Evolutionary conservation across 2,113 vertebrate genomes (phyloP), one percentile per base, ranked within the genome.

Genomic region (Pteruthius melanotis): DNA sequence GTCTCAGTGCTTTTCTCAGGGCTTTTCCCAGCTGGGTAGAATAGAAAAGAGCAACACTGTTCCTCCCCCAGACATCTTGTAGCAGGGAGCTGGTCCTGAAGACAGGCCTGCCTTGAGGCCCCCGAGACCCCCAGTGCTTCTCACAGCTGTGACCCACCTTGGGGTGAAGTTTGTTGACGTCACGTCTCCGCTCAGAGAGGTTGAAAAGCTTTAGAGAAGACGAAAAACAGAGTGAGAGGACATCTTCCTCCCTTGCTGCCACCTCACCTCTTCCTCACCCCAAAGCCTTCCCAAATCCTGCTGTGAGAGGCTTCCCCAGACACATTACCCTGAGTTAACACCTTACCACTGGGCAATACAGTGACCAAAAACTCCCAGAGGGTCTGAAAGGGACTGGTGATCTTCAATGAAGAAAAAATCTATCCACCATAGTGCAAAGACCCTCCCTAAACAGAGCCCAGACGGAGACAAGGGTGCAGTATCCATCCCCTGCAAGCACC

Each of bases 121-220:
- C 53, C 14, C 3, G 2, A 60, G 37, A 42, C 19, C 23, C 60
- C 37, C 14, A 2, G 24, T 49, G 50, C 59, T 66, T 44, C 33
- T 75, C 47, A 22, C 37, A 70, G 18, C 20, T 30, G 16, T 5
- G 1, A 20, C 97, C 97, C 97, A 99, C 99, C 99, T 99, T 99
- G 85, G 99, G 97, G 24, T 99, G 99, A 69, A 99, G 98, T 91
- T 99, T 98, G 64, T 91, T 98, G 98, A 99, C 96, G 95, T 99
- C 99, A 40, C 98, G 98, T 90, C 99, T 98, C 68, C 98, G 98
- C 96, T 99, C 99, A 15, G 99, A 99, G 91, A 99, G 98, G 97
- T 99, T 99, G 97, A 99, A 99, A 96, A 99, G 98, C 99, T 99
- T 83, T 37, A 94, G 96, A 40, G 42, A 87, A 90, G 68, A 87